Percentiles rank a stretch among this genome's conserved stretches.
phyloP scores from a whole-genome alignment of 2,113 vertebrate genomes.

The Aptenodytes patagonicus region DNA sequence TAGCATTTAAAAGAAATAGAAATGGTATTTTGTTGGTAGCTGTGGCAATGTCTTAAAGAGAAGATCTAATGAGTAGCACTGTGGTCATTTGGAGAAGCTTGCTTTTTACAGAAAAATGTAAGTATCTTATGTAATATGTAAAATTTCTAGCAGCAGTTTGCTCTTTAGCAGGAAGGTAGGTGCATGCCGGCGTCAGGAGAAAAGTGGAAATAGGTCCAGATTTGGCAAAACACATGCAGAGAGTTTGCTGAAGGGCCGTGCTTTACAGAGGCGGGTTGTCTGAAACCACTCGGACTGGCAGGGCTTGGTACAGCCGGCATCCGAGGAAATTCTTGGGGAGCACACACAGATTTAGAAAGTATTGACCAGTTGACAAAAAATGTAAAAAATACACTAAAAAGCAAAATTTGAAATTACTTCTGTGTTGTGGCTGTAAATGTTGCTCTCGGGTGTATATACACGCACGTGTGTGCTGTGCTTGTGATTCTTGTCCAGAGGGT shows the following conservation, averaged over 20 bases:
- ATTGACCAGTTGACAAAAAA: conserved; percentile 40
- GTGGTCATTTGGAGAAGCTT: neutral
- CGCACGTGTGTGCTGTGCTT: neutral
- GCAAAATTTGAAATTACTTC: conserved; percentile 14
- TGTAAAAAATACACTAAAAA: neutral
- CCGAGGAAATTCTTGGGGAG: neutral
- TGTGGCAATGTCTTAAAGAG: neutral
- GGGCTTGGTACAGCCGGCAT: conserved; percentile 10
- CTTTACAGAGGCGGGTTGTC: neutral
- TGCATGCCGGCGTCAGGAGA: neutral
- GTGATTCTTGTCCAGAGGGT: neutral
- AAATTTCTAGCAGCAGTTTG: neutral
- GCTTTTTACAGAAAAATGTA: neutral
- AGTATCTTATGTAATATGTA: neutral
- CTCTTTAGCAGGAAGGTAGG: neutral
- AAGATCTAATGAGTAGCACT: neutral
- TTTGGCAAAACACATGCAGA: neutral
- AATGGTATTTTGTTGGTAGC: neutral
- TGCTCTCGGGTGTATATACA: neutral
- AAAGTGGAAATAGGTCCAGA: neutral
- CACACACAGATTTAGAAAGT: conserved; percentile 29
- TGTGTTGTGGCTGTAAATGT: conserved; percentile 1
- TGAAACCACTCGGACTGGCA: conserved; percentile 26
- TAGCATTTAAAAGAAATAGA: neutral
- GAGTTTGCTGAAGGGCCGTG: conserved; percentile 47